phyloP scores from a whole-genome alignment of 1,140 invertebrate species.

The Oscheius sp. region DNA sequence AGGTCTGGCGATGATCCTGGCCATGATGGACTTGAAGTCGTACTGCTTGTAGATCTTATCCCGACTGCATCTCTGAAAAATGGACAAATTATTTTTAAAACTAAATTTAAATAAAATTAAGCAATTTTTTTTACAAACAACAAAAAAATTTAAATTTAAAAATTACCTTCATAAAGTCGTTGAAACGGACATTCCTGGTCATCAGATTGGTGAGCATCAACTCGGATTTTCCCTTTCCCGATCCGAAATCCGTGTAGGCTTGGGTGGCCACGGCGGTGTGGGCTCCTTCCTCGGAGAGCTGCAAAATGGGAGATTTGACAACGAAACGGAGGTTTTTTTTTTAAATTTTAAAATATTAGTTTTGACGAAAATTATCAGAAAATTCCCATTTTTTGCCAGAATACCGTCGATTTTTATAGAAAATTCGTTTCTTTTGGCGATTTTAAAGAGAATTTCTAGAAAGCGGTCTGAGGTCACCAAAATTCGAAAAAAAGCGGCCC shows the following conservation, averaged over 20 bases:
- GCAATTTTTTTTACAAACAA: neutral
- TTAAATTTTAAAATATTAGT: too few relatives aligned
- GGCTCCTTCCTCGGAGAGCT: constrained; percentile 12
- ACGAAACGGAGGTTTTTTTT: too few relatives aligned
- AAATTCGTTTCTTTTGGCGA: too few relatives aligned
- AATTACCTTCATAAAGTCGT: constrained; percentile 11
- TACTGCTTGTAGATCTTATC: constrained; percentile 21
- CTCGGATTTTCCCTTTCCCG: constrained; percentile 18
- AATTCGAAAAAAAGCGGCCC: too few relatives aligned
- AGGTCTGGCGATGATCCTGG: constrained; percentile 18
- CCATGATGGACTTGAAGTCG: constrained; percentile 17
- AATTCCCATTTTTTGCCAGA: too few relatives aligned
- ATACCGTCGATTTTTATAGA: constrained; percentile 1
- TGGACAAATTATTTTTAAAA: neutral
- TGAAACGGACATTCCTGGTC: constrained; percentile 15
- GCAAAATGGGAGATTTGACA: neutral
- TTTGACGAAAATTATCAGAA: too few relatives aligned
- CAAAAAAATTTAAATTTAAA: neutral
- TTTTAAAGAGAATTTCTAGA: too few relatives aligned
- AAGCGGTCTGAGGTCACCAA: too few relatives aligned
- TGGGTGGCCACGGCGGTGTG: constrained; percentile 3
- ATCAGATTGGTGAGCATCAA: constrained; percentile 14
- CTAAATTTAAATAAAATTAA: too few relatives aligned
- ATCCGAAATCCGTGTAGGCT: constrained; percentile 31
- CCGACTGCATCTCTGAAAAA: neutral